phyloP scores from a whole-genome alignment of 2,113 vertebrate species.

The Hylia prasina region DNA sequence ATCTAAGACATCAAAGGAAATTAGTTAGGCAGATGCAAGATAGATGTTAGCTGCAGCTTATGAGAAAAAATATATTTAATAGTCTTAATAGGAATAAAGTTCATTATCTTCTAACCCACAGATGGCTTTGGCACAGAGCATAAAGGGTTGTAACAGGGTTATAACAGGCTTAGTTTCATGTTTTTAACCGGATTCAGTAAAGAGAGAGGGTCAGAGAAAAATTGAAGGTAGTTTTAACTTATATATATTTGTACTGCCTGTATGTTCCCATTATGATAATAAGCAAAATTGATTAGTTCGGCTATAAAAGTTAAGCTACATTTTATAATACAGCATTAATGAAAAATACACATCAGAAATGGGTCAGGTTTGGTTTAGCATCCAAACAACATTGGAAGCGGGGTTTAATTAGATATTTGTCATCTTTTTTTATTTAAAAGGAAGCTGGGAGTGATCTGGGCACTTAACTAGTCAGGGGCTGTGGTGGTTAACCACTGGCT shows the following conservation, averaged over 20 bases:
- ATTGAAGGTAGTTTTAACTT: background rate
- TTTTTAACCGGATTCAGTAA: background rate
- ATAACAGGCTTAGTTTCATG: background rate
- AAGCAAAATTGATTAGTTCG: background rate
- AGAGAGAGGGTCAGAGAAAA: background rate
- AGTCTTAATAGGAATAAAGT: conserved; percentile 6
- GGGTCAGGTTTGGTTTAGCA: background rate
- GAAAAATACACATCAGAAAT: background rate
- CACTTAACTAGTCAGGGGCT: background rate
- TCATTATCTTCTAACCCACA: conserved; percentile 43
- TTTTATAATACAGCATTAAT: background rate
- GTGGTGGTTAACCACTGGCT: background rate
- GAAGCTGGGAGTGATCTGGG: background rate
- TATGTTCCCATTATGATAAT: background rate
- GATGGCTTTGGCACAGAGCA: background rate
- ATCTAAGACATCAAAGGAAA: background rate
- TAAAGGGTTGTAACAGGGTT: background rate
- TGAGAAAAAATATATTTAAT: conserved; percentile 3
- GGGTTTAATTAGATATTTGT: background rate
- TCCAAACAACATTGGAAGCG: background rate
- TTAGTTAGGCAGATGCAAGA: conserved; percentile 19
- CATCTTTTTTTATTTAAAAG: background rate
- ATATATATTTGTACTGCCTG: background rate
- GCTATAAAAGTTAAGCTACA: background rate
- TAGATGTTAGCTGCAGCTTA: background rate